Evolutionary conservation across 2,113 vertebrate genomes (phyloP).

Genomic region (Lophius piscatorius): DNA sequence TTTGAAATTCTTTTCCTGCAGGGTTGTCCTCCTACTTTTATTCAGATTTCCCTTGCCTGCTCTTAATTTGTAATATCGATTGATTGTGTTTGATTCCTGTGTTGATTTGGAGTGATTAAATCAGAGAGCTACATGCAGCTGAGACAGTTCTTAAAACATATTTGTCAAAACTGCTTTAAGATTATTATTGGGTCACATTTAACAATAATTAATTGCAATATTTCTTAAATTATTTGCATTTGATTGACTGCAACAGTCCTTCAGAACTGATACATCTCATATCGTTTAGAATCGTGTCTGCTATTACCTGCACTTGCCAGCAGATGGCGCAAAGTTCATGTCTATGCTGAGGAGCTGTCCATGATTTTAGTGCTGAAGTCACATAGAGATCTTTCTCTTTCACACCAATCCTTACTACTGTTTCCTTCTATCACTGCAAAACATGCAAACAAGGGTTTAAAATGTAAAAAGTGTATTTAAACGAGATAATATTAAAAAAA

Average conservation of each 20-base stretch:
- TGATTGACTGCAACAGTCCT: background rate
- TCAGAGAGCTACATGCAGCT: too few relatives aligned
- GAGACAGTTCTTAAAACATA: too few relatives aligned
- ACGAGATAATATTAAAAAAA: background rate
- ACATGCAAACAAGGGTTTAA: background rate
- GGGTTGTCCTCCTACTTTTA: too few relatives aligned
- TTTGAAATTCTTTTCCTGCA: too few relatives aligned
- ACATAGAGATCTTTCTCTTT: background rate
- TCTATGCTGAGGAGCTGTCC: constrained; percentile 67
- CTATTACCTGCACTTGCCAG: constrained; percentile 73
- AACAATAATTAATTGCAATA: too few relatives aligned
- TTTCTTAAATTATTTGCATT: constrained; percentile 8
- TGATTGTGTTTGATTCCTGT: too few relatives aligned
- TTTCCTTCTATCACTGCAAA: background rate
- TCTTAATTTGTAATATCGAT: too few relatives aligned
- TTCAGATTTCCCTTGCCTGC: too few relatives aligned
- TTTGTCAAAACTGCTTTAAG: too few relatives aligned
- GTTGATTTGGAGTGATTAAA: too few relatives aligned
- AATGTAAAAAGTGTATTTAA: background rate
- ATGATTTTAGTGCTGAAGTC: constrained; percentile 58
- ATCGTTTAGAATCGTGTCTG: background rate
- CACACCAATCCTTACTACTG: background rate
- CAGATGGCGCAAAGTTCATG: constrained; percentile 82
- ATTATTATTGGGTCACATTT: too few relatives aligned
- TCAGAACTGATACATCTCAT: background rate